phyloP scores from a whole-genome alignment of 2,797 vertebrate genomes.

The Betta splendens region DNA sequence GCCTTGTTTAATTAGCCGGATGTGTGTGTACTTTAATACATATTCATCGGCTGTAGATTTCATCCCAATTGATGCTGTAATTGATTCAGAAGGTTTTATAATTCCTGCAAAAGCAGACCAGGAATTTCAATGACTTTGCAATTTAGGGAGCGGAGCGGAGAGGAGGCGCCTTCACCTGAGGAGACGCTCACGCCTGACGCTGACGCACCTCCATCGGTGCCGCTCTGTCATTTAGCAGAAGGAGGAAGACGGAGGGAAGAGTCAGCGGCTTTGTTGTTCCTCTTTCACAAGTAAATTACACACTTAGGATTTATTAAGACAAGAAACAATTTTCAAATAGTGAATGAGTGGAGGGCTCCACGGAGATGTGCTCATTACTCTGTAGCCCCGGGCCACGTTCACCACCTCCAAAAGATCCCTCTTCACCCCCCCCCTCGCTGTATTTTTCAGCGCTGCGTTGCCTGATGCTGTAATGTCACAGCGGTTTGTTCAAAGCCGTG shows the following conservation, averaged over 20 bases:
- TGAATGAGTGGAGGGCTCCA: conserved; percentile 87
- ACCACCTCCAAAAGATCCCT: conserved; percentile 87
- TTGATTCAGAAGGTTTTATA: conserved; percentile 69
- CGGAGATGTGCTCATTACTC: conserved; percentile 98
- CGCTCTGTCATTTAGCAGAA: conserved; percentile 78
- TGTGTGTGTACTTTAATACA: conserved; percentile 58
- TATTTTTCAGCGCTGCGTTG: conserved; percentile 84
- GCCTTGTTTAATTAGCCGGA: conserved; percentile 59
- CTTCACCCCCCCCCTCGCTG: conserved; percentile 69
- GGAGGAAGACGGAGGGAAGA: conserved; percentile 50
- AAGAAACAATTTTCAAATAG: conserved; percentile 96
- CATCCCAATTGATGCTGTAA: conserved; percentile 61
- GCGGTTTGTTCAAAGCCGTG: conserved; percentile 90
- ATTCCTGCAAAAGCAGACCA: conserved; percentile 57
- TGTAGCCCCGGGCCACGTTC: conserved; percentile 89
- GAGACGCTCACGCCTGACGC: conserved; percentile 78
- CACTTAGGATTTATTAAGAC: conserved; percentile 99
- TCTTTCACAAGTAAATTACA: conserved; percentile 92
- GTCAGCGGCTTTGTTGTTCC: conserved; percentile 89
- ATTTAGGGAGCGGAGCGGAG: conserved; percentile 29
- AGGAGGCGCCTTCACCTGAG: conserved; percentile 72
- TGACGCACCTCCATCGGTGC: conserved; percentile 69
- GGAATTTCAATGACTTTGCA: conserved; percentile 64
- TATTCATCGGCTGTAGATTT: conserved; percentile 60
- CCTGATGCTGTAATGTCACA: conserved; percentile 89